phyloP scores from a whole-genome alignment of 2,113 vertebrate species.

The Neolamprologus kungweensis region DNA sequence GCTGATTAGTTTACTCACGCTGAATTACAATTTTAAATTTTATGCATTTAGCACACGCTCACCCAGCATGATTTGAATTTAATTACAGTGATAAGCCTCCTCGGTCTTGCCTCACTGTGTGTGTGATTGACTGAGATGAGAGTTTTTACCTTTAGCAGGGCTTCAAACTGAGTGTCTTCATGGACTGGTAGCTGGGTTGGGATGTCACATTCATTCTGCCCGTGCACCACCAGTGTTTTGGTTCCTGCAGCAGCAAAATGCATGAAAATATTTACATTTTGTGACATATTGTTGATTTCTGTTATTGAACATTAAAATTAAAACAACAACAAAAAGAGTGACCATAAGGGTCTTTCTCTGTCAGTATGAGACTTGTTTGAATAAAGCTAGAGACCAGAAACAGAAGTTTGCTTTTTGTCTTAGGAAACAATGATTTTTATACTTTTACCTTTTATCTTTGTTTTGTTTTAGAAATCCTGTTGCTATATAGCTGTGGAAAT shows the following conservation, averaged over 20 bases:
- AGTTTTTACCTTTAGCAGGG: constrained; percentile 83
- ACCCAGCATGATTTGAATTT: background rate
- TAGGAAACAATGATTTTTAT: background rate
- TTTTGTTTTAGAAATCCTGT: background rate
- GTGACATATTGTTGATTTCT: background rate
- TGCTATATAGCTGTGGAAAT: background rate
- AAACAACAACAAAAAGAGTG: background rate
- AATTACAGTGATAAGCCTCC: background rate
- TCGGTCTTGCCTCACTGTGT: background rate
- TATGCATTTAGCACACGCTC: background rate
- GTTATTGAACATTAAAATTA: background rate
- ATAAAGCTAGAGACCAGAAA: background rate
- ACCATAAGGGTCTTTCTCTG: background rate
- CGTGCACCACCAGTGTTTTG: constrained; percentile 95
- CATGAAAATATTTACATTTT: background rate
- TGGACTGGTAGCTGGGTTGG: constrained; percentile 98
- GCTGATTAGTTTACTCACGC: accelerated
- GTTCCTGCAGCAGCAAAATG: constrained; percentile 73
- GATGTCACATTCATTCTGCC: constrained; percentile 98
- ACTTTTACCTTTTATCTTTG: background rate
- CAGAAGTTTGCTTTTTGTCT: background rate
- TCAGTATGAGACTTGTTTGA: background rate
- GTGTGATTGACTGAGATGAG: background rate
- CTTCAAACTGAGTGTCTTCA: constrained; percentile 98
- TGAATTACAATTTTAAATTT: background rate